phyloP scores from a whole-genome alignment of 2,113 vertebrate species.

The Hippopotamus amphibius region DNA sequence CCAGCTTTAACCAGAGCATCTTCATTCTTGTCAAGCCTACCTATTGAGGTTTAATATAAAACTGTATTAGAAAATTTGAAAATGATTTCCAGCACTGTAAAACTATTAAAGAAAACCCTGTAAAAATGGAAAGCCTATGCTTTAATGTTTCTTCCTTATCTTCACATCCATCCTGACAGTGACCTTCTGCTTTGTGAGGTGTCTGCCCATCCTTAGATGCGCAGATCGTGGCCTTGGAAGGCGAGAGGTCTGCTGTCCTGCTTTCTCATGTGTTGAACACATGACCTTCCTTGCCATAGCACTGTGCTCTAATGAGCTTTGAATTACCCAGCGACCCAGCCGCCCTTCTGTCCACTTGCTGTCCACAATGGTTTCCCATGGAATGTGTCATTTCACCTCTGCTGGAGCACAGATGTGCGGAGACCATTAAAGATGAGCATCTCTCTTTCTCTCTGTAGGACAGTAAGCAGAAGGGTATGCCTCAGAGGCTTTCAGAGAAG shows the following conservation, averaged over 20 bases:
- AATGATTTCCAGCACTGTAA: not conserved
- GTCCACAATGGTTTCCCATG: not conserved
- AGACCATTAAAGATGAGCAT: not conserved
- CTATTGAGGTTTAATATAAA: not conserved
- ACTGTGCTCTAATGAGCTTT: slow-evolving; percentile 31
- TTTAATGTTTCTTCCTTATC: not conserved
- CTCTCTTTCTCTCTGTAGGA: not conserved
- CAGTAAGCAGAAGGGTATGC: not conserved
- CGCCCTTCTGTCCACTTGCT: not conserved
- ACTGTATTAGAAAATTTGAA: not conserved
- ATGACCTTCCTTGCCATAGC: not conserved
- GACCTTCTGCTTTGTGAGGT: not conserved
- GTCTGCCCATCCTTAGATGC: not conserved
- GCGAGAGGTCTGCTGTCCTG: rapidly evolving
- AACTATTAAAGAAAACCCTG: not conserved
- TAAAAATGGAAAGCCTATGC: not conserved
- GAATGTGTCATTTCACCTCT: slow-evolving; percentile 51
- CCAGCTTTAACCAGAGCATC: not conserved
- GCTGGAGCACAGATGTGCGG: not conserved
- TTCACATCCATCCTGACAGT: not conserved
- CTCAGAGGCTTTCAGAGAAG: not conserved
- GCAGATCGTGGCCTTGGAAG: not conserved
- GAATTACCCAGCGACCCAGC: slow-evolving; percentile 20
- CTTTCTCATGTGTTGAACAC: not conserved
- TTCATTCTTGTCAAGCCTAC: not conserved